Evolutionary conservation across 2,888 invertebrate genomes (phyloP), one percentile per base, ranked within the genome.

Genomic region (Nomada fucata): DNA sequence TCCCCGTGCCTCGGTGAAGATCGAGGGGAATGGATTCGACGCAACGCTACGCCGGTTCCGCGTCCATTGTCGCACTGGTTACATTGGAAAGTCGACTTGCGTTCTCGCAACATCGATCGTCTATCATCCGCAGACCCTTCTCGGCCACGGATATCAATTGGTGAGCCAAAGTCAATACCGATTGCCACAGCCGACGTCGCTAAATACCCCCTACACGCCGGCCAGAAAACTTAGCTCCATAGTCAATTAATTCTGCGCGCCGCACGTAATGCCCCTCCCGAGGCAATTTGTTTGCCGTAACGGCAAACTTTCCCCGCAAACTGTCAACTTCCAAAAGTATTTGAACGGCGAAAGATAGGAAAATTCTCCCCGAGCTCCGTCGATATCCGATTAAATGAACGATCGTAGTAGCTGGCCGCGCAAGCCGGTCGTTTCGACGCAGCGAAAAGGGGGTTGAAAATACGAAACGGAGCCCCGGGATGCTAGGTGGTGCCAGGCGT

Each of bases 361-460:
- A 13, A 9, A 59, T 53, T 29, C 23, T 50, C 78, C 61, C 78
- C 61, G 73, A 86, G 86, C 78, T 79, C 83, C 80, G 84, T 89
- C 84, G 86, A 81, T 80, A 84, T 76, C 73, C 77, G 90, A 89
- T 89, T 89, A 89, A 90, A 85, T 86, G 87, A 80, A 86, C 88
- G 60, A 36, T n/a, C 44, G 15, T 18, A 0, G 18, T 11, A 47
- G 47, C 47, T 47, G 53, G 29, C 29, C 18, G 42, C n/a, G 47
- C 18, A 57, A 57, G 26, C 26, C 26, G 23, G 11, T 20, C 15
- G 20, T 26, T 52, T 50, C 67, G 64, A 69, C 63, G 61, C 52
- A 73, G 70, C 47, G 69, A 71, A 80, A 76, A 79, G 75, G 83
- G 84, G 83, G 60, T 79, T 83, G 74, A 79, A 84, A 80, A 79